These are phyloP conservation scores for Apodemus sylvaticus DNA, from an alignment of 2,113 vertebrate species.

Conservation along the genomic window DNA sequence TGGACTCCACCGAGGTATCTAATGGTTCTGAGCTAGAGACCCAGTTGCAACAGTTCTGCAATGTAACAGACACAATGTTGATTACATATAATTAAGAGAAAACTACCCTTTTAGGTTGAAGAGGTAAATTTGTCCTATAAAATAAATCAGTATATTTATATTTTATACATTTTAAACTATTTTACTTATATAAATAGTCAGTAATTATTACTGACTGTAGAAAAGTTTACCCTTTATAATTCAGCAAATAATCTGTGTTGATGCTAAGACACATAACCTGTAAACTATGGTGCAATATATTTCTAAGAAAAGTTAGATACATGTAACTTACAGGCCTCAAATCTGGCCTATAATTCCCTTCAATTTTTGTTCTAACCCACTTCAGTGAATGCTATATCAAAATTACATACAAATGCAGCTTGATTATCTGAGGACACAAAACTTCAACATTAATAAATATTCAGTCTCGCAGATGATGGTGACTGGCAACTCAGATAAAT, in stretches of 20 bases:
- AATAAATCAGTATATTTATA: constrained; percentile 8
- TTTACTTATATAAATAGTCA: neutral
- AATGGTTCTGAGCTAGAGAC: constrained; percentile 96
- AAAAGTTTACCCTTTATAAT: constrained; percentile 49
- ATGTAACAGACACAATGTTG: constrained; percentile 69
- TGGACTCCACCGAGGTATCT: constrained; percentile 94
- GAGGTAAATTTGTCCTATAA: constrained; percentile 40
- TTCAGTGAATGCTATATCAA: neutral
- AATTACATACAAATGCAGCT: constrained; percentile 22
- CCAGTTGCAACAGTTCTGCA: constrained; percentile 97
- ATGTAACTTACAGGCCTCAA: neutral
- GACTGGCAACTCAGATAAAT: constrained; percentile 47
- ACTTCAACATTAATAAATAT: constrained; percentile 47
- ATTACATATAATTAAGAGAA: constrained; percentile 55
- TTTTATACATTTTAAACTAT: neutral
- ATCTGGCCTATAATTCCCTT: neutral
- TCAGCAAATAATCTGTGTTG: neutral
- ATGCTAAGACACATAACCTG: constrained; percentile 39
- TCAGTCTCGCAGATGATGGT: constrained; percentile 58
- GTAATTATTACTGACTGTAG: constrained; percentile 34
- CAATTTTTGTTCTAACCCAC: constrained; percentile 31
- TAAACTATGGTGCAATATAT: neutral
- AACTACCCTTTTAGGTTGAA: constrained; percentile 17
- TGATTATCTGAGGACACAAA: constrained; percentile 34
- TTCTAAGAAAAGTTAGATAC: constrained; percentile 6